These are phyloP conservation scores for Plemyria rubiginata DNA, from an alignment of 2,888 invertebrate genomes.

Conservation along the genomic window DNA sequence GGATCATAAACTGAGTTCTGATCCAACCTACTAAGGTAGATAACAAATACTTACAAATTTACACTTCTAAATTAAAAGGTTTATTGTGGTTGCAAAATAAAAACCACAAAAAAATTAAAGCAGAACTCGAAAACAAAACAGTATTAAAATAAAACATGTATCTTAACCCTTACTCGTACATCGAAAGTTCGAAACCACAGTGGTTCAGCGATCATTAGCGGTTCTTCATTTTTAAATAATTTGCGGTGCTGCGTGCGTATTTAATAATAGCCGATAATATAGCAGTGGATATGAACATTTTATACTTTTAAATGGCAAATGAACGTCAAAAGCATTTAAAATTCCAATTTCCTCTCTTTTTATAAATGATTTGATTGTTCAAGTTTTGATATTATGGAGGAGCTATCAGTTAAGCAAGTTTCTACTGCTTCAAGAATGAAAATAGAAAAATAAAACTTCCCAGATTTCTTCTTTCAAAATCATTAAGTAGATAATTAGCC, in stretches of 20 bases:
- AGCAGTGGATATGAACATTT: constrained; percentile 2
- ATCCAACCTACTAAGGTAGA: too few species aligned
- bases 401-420: too few species aligned
- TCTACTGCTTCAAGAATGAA: too few species aligned
- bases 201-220: constrained; percentile 14
- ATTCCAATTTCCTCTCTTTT: not conserved
- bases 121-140: not conserved
- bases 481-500: too few species aligned
- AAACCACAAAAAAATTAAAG: not conserved
- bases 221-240: constrained; percentile 32
- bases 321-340: not conserved
- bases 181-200: constrained; percentile 8
- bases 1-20: too few species aligned
- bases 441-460: too few species aligned
- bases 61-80: too few species aligned
- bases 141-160: constrained; percentile 1
- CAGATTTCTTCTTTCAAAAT: too few species aligned
- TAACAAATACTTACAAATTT: too few species aligned
- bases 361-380: not conserved
- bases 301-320: not conserved
- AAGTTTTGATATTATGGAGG: too few species aligned
- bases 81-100: too few species aligned
- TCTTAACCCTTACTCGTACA: constrained; percentile 2
- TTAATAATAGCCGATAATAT: constrained; percentile 32
- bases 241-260: constrained; percentile 9